A percentile compares a stretch with the other conserved stretches of the same genome.
Conservation (phyloP, 2,797 vertebrate species). For the Alectoris magna region DNA sequence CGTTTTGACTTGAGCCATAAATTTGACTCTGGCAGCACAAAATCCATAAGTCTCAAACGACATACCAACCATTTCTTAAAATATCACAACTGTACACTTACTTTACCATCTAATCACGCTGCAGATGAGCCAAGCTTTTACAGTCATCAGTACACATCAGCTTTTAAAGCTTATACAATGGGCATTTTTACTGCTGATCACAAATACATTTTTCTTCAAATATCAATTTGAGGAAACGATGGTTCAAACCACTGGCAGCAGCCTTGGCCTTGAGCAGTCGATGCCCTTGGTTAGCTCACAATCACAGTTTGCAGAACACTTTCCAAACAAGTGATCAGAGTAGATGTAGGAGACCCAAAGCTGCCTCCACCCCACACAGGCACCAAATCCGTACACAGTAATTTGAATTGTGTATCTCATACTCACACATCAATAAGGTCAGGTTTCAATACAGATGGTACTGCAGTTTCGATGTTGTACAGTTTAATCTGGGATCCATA, state of each 20-base stretch:
- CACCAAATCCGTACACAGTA: accelerated
- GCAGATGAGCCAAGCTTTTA: background rate
- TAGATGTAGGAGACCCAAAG: accelerated
- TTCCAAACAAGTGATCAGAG: background rate
- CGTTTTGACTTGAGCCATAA: background rate
- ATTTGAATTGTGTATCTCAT: background rate
- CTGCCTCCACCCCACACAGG: accelerated
- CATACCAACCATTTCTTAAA: background rate
- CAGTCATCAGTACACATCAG: background rate
- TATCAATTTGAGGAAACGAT: background rate
- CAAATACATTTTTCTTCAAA: background rate
- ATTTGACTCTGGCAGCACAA: background rate
- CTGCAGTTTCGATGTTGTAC: conserved; percentile 96
- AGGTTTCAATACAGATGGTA: conserved; percentile 96
- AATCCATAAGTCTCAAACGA: background rate
- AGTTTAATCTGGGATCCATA: conserved; percentile 95
- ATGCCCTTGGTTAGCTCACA: background rate
- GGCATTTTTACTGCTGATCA: background rate
- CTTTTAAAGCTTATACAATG: background rate
- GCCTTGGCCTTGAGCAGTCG: background rate
- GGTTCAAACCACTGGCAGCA: background rate
- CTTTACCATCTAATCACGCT: background rate
- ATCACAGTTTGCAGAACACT: accelerated
- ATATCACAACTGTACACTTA: background rate
- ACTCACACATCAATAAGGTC: conserved; percentile 99